These are phyloP conservation scores for Megathymus violae DNA, from an alignment of 1,140 invertebrate species.

Conservation along the genomic window DNA sequence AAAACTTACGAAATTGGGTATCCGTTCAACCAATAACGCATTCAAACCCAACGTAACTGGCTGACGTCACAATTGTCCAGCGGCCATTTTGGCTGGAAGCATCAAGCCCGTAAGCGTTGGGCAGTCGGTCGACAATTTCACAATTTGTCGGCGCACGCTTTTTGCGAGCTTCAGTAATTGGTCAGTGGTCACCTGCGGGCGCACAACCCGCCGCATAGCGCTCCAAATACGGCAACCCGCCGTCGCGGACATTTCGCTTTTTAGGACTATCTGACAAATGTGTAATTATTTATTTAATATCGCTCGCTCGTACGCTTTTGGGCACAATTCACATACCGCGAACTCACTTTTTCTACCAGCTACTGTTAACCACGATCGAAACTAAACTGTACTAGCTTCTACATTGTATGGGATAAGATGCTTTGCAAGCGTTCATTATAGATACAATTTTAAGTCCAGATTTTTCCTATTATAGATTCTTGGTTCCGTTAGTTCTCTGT, in stretches of 20 bases:
- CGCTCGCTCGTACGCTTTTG: slow-evolving; percentile 60
- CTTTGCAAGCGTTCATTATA: neutral
- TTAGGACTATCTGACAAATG: slow-evolving; percentile 79
- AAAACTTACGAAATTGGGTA: too few species aligned
- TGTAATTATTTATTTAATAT: slow-evolving; percentile 83
- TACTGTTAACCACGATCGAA: slow-evolving; percentile 20
- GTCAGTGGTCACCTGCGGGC: slow-evolving; percentile 60
- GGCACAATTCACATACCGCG: slow-evolving; percentile 70
- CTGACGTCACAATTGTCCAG: slow-evolving; percentile 25
- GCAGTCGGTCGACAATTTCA: slow-evolving; percentile 66
- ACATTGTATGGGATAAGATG: neutral
- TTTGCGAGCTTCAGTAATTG: slow-evolving; percentile 74
- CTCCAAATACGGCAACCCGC: slow-evolving; percentile 69
- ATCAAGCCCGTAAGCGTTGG: too few species aligned
- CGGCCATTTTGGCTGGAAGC: slow-evolving; percentile 17
- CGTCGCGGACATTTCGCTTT: slow-evolving; percentile 66
- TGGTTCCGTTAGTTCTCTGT: neutral
- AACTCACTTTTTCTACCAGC: slow-evolving; percentile 53
- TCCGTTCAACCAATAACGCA: too few species aligned
- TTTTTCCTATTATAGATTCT: neutral
- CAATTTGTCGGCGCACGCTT: slow-evolving; percentile 75
- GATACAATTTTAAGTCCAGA: neutral
- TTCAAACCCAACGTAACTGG: too few species aligned
- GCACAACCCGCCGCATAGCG: slow-evolving; percentile 51
- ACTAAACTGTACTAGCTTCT: neutral